Evolutionary conservation across 2,113 vertebrate species (phyloP), one percentile per base, ranked within the genome.

Genomic region (Albula goreensis): DNA sequence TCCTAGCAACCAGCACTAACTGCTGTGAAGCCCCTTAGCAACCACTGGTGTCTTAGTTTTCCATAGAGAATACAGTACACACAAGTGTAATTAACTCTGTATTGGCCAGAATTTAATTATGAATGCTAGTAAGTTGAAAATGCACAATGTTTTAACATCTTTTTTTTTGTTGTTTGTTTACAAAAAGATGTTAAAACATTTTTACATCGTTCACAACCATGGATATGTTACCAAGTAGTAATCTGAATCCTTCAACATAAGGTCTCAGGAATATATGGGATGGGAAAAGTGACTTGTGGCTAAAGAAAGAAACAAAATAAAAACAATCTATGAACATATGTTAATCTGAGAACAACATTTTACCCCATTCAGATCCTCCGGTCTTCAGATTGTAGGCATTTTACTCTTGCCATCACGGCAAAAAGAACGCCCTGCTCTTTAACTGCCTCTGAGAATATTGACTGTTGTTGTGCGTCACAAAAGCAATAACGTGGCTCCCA

Each of bases 11-110:
- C 50, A 51, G 11, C 31, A 57, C 78, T 74, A 31, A 31, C 50
- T 52, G 50, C 85, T 50, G 50, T 77, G 15, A 81, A 77, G 50
- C 80, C 63, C 50, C 80, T 78, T 83, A 86, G 66, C 66, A 86
- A 82, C 85, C 50, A 77, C 4, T 81, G 48, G 12, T 81, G 78
- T 66, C 12, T 50, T 41, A 51, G 41, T 60, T 81, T 81, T 86
- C 50, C 57, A 48, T 48, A 25, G 57, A 81, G 56, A 53, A 25
- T 48, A 81, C 78, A 57, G 53, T 49, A 50, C 60, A 80, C 51
- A 50, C 1, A 2, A n/a, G 52, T 74, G 83, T 74, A 84, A 17
- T 74, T 12, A 60, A 82, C 49, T 52, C 66, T 50, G 25, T 84
- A 77, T 19, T 66, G 52, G 11, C 60, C 49, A 74, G 19, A 70